Percentiles rank a stretch among this genome's conserved stretches.
These are phyloP conservation scores for Cheilosia pagana DNA, from an alignment of 2,888 invertebrate genomes.

Conservation along the genomic window DNA sequence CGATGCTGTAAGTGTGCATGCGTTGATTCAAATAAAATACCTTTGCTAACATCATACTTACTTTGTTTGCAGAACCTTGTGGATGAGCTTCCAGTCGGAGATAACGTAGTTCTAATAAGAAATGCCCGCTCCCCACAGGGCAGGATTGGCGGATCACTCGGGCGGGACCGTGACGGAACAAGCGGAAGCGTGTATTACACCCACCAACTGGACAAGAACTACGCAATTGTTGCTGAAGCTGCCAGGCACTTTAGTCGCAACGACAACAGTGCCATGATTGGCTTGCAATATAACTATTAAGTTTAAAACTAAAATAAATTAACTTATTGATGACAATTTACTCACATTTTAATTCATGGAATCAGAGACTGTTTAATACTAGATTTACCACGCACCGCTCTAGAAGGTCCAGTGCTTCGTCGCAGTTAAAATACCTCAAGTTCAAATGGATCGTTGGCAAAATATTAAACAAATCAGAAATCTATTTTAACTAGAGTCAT, in stretches of 20 bases:
- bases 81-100: not conserved
- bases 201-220: slow-evolving; percentile 7
- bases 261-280: slow-evolving; percentile 7
- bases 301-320: too few relatives aligned
- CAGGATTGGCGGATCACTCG: not conserved
- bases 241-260: slow-evolving; percentile 10
- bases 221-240: slow-evolving; percentile 1
- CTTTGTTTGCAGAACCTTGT: not conserved
- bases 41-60: not conserved
- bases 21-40: not conserved
- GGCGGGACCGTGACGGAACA: not conserved
- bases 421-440: too few relatives aligned
- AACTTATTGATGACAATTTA: not conserved
- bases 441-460: too few relatives aligned
- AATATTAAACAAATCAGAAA: too few relatives aligned
- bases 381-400: too few relatives aligned
- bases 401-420: too few relatives aligned
- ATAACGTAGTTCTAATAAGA: not conserved
- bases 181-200: slow-evolving; percentile 2
- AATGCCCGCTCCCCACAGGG: slow-evolving; percentile 27
- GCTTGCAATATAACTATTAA: slow-evolving; percentile 11
- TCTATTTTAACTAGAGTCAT: too few relatives aligned
- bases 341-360: too few relatives aligned
- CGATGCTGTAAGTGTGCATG: not conserved
- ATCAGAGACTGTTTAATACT: too few relatives aligned